These are phyloP conservation scores for Peromyscus nudipes DNA, from an alignment of 2,797 vertebrate genomes.

Conservation along the genomic window DNA sequence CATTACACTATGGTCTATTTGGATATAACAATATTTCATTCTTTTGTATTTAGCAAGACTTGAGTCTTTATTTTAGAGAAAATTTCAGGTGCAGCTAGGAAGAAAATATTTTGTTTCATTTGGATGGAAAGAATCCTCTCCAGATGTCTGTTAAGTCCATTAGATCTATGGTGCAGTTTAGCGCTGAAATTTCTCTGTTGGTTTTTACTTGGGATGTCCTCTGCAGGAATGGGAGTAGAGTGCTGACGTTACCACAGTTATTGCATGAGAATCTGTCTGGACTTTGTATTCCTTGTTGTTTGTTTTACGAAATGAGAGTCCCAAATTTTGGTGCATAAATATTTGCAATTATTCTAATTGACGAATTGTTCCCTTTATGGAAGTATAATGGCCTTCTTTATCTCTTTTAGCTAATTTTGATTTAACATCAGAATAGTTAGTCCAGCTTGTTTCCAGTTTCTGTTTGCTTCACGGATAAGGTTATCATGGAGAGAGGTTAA, in stretches of 20 bases:
- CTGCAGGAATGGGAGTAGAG: not conserved
- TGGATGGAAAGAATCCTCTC: not conserved
- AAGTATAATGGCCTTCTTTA: not conserved
- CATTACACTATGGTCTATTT: not conserved
- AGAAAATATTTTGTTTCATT: not conserved
- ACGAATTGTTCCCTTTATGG: too few relatives aligned
- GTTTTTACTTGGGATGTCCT: not conserved
- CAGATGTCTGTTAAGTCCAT: not conserved
- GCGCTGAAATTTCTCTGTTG: not conserved
- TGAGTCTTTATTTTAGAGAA: not conserved
- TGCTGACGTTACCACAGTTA: not conserved
- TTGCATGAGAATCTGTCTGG: not conserved
- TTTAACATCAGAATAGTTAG: not conserved
- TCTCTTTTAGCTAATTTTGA: not conserved
- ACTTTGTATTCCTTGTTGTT: not conserved
- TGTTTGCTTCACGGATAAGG: not conserved
- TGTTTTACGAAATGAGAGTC: not conserved
- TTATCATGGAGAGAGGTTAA: not conserved
- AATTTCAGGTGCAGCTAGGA: not conserved
- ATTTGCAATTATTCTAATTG: not conserved
- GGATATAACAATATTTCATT: not conserved
- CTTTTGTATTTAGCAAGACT: not conserved
- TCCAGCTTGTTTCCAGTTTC: not conserved
- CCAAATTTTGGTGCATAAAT: not conserved
- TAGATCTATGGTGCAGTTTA: not conserved